A percentile compares a stretch with the other conserved stretches of the same genome.
phyloP scores from a whole-genome alignment of 2,888 invertebrate species.

The Rhamnusium bicolor region DNA sequence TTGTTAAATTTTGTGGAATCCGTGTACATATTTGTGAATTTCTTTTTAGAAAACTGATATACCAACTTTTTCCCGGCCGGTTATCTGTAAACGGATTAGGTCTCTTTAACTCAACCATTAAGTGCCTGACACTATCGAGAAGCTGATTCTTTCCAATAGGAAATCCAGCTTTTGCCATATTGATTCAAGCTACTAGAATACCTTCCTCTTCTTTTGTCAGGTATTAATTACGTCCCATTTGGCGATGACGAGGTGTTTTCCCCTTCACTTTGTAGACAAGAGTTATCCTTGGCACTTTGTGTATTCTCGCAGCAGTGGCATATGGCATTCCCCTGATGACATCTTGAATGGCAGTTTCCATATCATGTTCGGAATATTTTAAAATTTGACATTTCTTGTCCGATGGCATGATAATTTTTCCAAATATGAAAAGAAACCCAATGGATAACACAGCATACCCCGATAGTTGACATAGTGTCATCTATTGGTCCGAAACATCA shows the following conservation, averaged over 20 bases:
- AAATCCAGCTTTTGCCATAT: slow-evolving; percentile 39
- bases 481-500: too few relatives aligned
- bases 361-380: too few relatives aligned
- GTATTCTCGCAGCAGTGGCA: too few relatives aligned
- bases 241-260: slow-evolving; percentile 3
- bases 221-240: slow-evolving; percentile 34
- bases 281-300: too few relatives aligned
- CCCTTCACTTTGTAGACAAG: slow-evolving; percentile 31
- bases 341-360: too few relatives aligned
- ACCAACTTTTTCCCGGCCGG: slow-evolving; percentile 38
- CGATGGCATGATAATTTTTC: too few relatives aligned
- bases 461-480: too few relatives aligned
- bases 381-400: too few relatives aligned
- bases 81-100: slow-evolving; percentile 37
- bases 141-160: slow-evolving; percentile 39
- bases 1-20: too few relatives aligned
- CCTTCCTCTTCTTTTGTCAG: slow-evolving; percentile 30
- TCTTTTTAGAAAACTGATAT: background rate
- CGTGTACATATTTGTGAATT: too few relatives aligned
- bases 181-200: slow-evolving; percentile 34
- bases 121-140: slow-evolving; percentile 38
- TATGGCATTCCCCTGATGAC: slow-evolving; percentile 19
- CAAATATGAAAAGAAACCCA: too few relatives aligned
- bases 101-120: slow-evolving; percentile 37
- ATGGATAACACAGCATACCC: too few relatives aligned